phyloP scores from a whole-genome alignment of 2,888 invertebrate genomes.

The Andrena chrysosceles region DNA sequence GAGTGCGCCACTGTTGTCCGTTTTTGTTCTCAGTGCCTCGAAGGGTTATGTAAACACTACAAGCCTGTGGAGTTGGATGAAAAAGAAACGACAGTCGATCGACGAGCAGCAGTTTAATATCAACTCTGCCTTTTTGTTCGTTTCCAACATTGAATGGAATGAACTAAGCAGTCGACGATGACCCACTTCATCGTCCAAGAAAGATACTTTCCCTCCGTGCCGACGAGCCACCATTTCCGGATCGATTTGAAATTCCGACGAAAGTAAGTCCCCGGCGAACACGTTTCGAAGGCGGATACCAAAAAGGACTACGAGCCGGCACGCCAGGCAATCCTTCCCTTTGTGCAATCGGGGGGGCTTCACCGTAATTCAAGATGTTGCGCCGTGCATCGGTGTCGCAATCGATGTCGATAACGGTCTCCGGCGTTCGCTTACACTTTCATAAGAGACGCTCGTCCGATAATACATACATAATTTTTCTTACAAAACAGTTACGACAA shows the following conservation, averaged over 20 bases:
- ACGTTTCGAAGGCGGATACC: not conserved
- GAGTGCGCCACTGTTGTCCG: too few relatives aligned
- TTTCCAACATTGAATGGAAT: not conserved
- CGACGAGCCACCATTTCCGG: slow-evolving; percentile 34
- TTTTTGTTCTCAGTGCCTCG: too few relatives aligned
- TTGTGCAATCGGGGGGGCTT: not conserved
- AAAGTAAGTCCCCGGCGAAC: not conserved
- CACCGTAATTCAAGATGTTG: not conserved
- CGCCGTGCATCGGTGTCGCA: not conserved
- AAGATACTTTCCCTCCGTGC: slow-evolving; percentile 40
- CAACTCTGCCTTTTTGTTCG: not conserved
- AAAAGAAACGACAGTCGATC: not conserved
- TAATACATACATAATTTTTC: slow-evolving; percentile 53
- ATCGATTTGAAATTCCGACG: slow-evolving; percentile 34
- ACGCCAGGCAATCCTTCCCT: not conserved
- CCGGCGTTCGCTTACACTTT: not conserved
- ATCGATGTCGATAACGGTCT: not conserved
- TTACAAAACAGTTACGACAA: slow-evolving; percentile 42
- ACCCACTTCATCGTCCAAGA: slow-evolving; percentile 33
- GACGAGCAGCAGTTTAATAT: not conserved
- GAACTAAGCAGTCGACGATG: not conserved
- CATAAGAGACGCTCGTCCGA: not conserved
- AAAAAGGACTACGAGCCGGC: not conserved
- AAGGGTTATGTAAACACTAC: not conserved
- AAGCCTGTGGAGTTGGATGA: not conserved